phyloP scores from a whole-genome alignment of 2,113 vertebrate species.

The Aldabrachelys gigantea region DNA sequence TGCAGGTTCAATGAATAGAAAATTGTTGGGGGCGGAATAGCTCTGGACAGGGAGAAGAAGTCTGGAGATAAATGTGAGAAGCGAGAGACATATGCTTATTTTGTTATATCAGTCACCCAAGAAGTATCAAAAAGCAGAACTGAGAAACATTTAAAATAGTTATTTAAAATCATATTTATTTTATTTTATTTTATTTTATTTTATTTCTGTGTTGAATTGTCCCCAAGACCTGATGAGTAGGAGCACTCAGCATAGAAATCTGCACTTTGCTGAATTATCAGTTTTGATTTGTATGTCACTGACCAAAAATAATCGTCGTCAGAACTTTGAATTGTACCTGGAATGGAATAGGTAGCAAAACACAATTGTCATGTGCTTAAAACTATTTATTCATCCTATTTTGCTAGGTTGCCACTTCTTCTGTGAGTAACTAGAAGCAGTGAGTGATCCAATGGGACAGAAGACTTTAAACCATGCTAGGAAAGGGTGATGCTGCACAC shows the following conservation, averaged over 20 bases:
- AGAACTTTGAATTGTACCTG: not conserved
- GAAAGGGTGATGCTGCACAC: not conserved
- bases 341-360: not conserved
- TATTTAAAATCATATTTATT: not conserved
- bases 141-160: not conserved
- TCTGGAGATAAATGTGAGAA: no score
- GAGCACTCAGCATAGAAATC: not conserved
- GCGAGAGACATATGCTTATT: no score
- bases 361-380: not conserved
- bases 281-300: not conserved
- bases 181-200: slow-evolving; percentile 3
- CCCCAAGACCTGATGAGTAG: not conserved
- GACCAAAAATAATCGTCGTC: not conserved
- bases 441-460: accelerated
- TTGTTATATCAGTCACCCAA: not conserved
- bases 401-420: not conserved
- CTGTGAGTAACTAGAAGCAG: not conserved
- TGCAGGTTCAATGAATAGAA: no score
- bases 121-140: not conserved
- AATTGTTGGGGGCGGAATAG: no score
- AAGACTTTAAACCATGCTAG: not conserved
- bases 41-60: no score
- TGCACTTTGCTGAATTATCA: not conserved
- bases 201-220: not conserved
- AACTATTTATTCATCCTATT: not conserved